Percentiles rank a stretch among this genome's conserved stretches.
Conservation (phyloP, 2,888 invertebrate genomes). For the Pseudoips prasinana region DNA sequence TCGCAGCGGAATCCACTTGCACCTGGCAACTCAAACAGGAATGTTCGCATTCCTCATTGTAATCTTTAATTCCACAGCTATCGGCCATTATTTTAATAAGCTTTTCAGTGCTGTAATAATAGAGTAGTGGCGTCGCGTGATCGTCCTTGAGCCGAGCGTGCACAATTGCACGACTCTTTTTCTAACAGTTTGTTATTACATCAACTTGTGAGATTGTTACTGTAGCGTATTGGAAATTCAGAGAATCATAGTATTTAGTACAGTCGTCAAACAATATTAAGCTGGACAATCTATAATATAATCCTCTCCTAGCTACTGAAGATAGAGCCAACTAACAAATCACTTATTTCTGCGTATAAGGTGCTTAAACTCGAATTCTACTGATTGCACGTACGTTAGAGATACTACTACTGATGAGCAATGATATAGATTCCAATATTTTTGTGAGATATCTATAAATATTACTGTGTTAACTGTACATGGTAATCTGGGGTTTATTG, state of each 20-base stretch:
- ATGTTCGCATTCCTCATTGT: slow-evolving; percentile 56
- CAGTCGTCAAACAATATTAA: no score
- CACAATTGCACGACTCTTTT: slow-evolving; percentile 59
- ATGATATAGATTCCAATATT: no score
- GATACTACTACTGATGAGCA: no score
- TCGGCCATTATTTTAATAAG: slow-evolving; percentile 61
- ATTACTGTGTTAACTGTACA: slow-evolving; percentile 16
- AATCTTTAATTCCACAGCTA: slow-evolving; percentile 56
- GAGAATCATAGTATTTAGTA: slow-evolving; percentile 17
- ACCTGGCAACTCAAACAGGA: slow-evolving; percentile 50
- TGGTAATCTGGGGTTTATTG: slow-evolving; percentile 27
- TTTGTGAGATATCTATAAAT: no score
- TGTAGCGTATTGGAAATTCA: slow-evolving; percentile 38
- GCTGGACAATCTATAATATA: no score
- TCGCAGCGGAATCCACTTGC: slow-evolving; percentile 30
- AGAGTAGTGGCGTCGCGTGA: slow-evolving; percentile 49
- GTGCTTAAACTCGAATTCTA: no score
- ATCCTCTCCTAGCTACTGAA: no score
- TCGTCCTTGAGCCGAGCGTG: slow-evolving; percentile 65
- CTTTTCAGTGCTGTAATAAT: slow-evolving; percentile 53
- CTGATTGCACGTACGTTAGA: no score
- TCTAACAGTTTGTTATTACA: slow-evolving; percentile 37
- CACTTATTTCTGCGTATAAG: no score
- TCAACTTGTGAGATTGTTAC: slow-evolving; percentile 40
- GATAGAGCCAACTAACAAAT: no score